A percentile compares a stretch with the other conserved stretches of the same genome.
Evolutionary conservation across 2,888 invertebrate species (phyloP).

Genomic region (Lobophora halterata): DNA sequence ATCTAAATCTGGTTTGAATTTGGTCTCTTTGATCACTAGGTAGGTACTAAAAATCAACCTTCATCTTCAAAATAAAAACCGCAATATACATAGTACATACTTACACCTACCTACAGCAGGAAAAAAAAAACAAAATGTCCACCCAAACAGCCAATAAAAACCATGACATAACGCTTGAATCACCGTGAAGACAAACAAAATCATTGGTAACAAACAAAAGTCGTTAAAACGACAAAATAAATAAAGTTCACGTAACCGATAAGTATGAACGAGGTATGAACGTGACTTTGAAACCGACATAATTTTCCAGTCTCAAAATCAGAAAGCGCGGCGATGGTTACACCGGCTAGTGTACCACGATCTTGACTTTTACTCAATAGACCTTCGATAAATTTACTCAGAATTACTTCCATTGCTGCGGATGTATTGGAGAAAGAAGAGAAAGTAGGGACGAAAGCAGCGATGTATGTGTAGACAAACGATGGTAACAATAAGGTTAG

Average conservation of each 20-base stretch:
- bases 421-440: conserved; percentile 16
- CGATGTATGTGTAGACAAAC: conserved; percentile 31
- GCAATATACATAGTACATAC: too few species aligned
- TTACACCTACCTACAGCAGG: too few species aligned
- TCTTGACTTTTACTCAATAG: conserved; percentile 29
- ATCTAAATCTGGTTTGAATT: too few species aligned
- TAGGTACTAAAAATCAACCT: too few species aligned
- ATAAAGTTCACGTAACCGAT: conserved; percentile 62
- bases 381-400: conserved; percentile 14
- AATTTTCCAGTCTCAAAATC: conserved; percentile 68
- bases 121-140: too few species aligned
- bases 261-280: conserved; percentile 43
- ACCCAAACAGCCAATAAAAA: conserved; percentile 3
- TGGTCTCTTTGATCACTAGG: too few species aligned
- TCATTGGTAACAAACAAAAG: conserved; percentile 30
- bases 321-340: conserved; percentile 73
- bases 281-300: conserved; percentile 66
- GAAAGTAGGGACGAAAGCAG: conserved; percentile 32
- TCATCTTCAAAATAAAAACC: too few species aligned
- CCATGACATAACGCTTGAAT: conserved; percentile 17
- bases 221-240: conserved; percentile 57
- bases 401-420: conserved; percentile 38
- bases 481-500: conserved; percentile 60
- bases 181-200: conserved; percentile 14
- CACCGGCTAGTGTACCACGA: conserved; percentile 35